phyloP scores from a whole-genome alignment of 2,888 invertebrate species.

The Vesta saturnalis region DNA sequence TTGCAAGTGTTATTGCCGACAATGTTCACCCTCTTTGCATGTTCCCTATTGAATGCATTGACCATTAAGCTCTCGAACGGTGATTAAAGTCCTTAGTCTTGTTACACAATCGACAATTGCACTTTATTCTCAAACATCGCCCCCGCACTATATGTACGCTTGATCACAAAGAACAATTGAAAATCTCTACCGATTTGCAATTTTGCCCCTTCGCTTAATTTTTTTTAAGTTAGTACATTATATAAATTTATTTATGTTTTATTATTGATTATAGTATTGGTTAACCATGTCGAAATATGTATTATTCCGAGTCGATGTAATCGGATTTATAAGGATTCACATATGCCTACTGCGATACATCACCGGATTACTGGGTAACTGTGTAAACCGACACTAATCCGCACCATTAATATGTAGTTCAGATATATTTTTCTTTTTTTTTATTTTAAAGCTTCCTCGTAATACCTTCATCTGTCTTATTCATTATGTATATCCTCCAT shows the following conservation, averaged over 20 bases:
- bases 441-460: conserved; percentile 20
- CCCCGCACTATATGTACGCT: conserved; percentile 22
- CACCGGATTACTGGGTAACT: conserved; percentile 47
- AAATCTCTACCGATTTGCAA: conserved; percentile 7
- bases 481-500: conserved; percentile 5
- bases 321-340: conserved; percentile 45
- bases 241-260: not conserved
- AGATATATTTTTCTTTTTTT: conserved; percentile 21
- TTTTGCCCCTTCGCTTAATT: not conserved
- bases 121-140: conserved; percentile 33
- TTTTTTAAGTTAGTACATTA: not conserved
- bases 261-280: conserved; percentile 13
- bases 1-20: conserved; percentile 16
- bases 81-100: conserved; percentile 47
- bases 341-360: conserved; percentile 47
- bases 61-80: conserved; percentile 49
- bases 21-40: conserved; percentile 22
- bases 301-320: conserved; percentile 33
- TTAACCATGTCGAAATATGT: conserved; percentile 29
- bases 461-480: conserved; percentile 14
- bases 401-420: conserved; percentile 41
- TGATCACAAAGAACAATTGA: conserved; percentile 34
- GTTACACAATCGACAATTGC: conserved; percentile 44
- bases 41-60: conserved; percentile 27
- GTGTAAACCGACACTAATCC: conserved; percentile 48